A percentile compares a stretch with the other conserved stretches of the same genome.
Conservation (phyloP, 1,140 invertebrate genomes). For the Formica selysi region DNA sequence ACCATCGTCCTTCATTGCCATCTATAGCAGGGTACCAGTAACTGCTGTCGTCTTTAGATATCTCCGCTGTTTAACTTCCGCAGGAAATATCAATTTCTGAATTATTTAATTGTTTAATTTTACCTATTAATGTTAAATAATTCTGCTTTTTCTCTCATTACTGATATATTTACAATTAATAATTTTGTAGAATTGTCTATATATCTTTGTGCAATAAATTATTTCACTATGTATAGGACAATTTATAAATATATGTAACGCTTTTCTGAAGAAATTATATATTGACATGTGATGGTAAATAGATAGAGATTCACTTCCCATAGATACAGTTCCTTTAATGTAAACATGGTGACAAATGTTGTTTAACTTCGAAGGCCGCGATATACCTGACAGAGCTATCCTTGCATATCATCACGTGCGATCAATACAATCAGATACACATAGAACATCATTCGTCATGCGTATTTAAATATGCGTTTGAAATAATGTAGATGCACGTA, state of each 20-base stretch:
- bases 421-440: constrained; percentile 77
- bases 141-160: not conserved
- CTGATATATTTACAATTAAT: constrained; percentile 8
- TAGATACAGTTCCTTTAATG: constrained; percentile 14
- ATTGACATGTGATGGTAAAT: not conserved
- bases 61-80: not conserved
- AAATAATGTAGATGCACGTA: not conserved
- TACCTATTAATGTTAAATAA: not conserved
- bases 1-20: constrained; percentile 22
- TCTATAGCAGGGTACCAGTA: constrained; percentile 24
- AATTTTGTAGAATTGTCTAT: not conserved
- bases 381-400: constrained; percentile 62
- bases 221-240: not conserved
- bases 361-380: constrained; percentile 64
- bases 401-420: constrained; percentile 82
- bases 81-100: constrained; percentile 31
- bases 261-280: not conserved
- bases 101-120: not conserved
- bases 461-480: constrained; percentile 50
- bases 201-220: not conserved
- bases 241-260: not conserved
- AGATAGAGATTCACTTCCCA: not conserved
- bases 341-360: constrained; percentile 43
- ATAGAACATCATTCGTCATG: constrained; percentile 64
- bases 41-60: not conserved